Evolutionary conservation across 2,888 invertebrate genomes (phyloP), one percentile per base, ranked within the genome.

Genomic region (Muschampia staudingeri): DNA sequence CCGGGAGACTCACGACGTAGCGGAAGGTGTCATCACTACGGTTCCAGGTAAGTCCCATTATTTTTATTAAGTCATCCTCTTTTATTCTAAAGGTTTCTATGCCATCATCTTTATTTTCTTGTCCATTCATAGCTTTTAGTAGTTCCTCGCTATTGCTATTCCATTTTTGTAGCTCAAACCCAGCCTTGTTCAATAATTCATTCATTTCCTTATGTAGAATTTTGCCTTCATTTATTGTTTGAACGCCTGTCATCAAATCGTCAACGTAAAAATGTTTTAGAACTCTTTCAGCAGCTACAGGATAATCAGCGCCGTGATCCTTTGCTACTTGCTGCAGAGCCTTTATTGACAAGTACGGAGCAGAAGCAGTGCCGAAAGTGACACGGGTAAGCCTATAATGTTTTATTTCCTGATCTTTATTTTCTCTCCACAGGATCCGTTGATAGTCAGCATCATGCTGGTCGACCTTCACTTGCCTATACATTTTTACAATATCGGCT

Each of bases 401-500:
- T 52, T 76, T n/a, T 2, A 84, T 65, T 37, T 82, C 67, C 34
- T 67, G 56, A n/a, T 69, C 40, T 42, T 69, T 14, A 16, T 82
- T 42, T 9, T 82, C 78, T 67, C 85, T 65, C 86, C 86, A 88
- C 2, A 85, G 48, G 40, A 88, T 82, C 0, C 87, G 76, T 25
- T 87, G 87, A 78, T 48, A 87, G 37, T 83, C 69, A 11, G 82
- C 69, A 73, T 87, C 82, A n/a, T 78, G 56, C 9, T 73, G n/a
- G 7, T 76, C 25, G 11, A 87, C 79, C 61, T 77, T 79, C 0
- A 88, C 78, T 61, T 84, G 84, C 0, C 86, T 76, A 70, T 90
- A 91, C 90, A 92, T 92, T 83, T 91, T 89, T 0, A 86, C 78
- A 9, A 90, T 84, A 69, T 87, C 86, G 6, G 84, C 86, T 2